Conservation (phyloP, 2,113 vertebrate species). For the Dasyprocta punctata region DNA sequence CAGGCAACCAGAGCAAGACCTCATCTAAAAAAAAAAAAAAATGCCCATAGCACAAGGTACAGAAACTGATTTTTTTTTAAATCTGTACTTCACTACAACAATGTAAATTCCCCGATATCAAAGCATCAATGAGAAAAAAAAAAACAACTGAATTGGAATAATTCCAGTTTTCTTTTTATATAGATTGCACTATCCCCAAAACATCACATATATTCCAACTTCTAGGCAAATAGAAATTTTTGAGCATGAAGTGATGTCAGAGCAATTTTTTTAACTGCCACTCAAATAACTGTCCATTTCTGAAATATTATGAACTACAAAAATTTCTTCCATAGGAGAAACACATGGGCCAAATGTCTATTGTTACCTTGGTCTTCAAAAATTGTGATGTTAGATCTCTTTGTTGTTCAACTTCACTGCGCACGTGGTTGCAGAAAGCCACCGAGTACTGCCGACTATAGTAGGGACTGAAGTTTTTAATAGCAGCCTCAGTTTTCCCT, state of each 20-base stretch:
- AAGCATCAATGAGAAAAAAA: conserved; percentile 32
- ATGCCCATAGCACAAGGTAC: not conserved
- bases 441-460: conserved; percentile 91
- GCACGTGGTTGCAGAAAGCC: conserved; percentile 89
- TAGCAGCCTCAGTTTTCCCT: conserved; percentile 90
- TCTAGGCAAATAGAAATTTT: not conserved
- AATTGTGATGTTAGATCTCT: conserved; percentile 86
- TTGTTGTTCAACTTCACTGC: conserved; percentile 91
- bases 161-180: conserved; percentile 22
- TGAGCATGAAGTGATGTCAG: not conserved
- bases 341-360: not conserved
- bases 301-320: not conserved
- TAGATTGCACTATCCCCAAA: not conserved
- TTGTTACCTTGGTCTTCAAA: conserved; percentile 90
- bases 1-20: not conserved
- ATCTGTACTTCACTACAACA: not conserved
- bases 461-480: conserved; percentile 90
- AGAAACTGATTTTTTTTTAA: conserved; percentile 12
- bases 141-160: not conserved
- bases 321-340: not conserved
- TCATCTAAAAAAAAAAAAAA: not conserved
- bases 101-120: conserved; percentile 27
- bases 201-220: not conserved
- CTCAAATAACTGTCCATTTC: conserved; percentile 18
- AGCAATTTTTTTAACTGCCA: not conserved